Evolutionary conservation across 2,888 invertebrate genomes (phyloP), one percentile per base, ranked within the genome.

Genomic region (Ptychoptera albimana): DNA sequence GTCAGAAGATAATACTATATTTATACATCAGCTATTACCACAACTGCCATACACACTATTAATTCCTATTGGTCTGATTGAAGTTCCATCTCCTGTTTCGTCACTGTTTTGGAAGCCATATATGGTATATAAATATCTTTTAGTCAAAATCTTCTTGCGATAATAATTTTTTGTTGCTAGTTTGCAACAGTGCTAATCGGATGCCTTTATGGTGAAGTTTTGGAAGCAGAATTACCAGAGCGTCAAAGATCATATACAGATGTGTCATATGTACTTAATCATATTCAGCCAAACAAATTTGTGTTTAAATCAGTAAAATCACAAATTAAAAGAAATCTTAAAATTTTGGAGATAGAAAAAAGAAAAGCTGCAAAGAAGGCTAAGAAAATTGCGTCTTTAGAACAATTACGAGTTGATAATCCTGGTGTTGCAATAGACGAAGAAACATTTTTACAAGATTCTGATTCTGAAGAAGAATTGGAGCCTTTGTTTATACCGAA

Each of bases 81-180:
- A 70, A 43, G 69, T 79, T 1, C 72, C 73, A 1, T 79, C 76
- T 38, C 65, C 70, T 39, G 74, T 80, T 1, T 74, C 72, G 2
- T 78, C 68, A 53, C 69, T 85, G 55, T 71, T 73, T 10, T 86
- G 85, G 84, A 75, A 77, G 54, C 73, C 74, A 2, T 51, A 59
- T 10, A 57, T 65, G 52, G 74, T 78, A 59, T 55, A 55, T 51
- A 36, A 8, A 38, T 37, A 23, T 37, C n/a, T 4, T 12, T 34
- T 15, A 11, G n/a, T 1, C 2, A 14, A 39, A 10, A 53, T 54
- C 4, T 16, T 16, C 14, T 35, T 42, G 4, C 13, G 15, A 29
- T 38, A 2, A 39, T 15, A 14, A 23, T 23, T 23, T 23, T 23
- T 23, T 23, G 7, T 23, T 23, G 23, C 7, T 23, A 23, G 41